Evolutionary conservation across 1,140 invertebrate genomes (phyloP).

Genomic region (Diprion similis): DNA sequence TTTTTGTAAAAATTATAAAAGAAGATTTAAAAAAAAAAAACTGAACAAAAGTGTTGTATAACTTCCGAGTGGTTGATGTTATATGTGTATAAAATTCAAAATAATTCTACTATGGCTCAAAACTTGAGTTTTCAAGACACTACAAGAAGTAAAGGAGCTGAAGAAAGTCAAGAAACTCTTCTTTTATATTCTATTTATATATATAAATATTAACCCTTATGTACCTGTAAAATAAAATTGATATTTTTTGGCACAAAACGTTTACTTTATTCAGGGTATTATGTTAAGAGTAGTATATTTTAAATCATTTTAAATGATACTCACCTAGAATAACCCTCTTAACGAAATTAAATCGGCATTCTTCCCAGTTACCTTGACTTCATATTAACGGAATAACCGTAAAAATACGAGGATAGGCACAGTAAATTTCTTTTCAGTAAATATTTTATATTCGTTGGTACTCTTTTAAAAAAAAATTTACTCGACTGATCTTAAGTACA

Average conservation of each 20-base stretch:
- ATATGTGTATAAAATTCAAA: slow-evolving; percentile 26
- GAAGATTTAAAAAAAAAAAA: not conserved
- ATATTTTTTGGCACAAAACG: slow-evolving; percentile 16
- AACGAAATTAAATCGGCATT: too few relatives aligned
- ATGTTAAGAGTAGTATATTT: slow-evolving; percentile 17
- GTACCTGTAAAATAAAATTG: slow-evolving; percentile 49
- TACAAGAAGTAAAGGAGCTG: slow-evolving; percentile 11
- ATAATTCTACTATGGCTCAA: slow-evolving; percentile 26
- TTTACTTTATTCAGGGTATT: slow-evolving; percentile 34
- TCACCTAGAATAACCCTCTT: too few relatives aligned
- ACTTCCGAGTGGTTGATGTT: slow-evolving; percentile 28
- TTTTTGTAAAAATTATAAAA: not conserved
- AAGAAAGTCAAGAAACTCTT: slow-evolving; percentile 14
- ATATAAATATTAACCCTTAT: slow-evolving; percentile 41
- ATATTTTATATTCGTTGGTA: too few relatives aligned
- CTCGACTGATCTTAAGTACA: too few relatives aligned
- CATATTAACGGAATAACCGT: too few relatives aligned
- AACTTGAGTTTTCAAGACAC: not conserved
- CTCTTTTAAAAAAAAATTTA: not conserved
- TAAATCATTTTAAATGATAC: slow-evolving; percentile 10
- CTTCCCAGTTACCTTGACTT: too few relatives aligned
- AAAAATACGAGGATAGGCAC: too few relatives aligned
- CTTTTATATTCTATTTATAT: slow-evolving; percentile 27
- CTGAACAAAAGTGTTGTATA: slow-evolving; percentile 27
- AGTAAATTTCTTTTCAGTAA: too few relatives aligned